Conservation (phyloP, 2,888 invertebrate species). For the Vanessa cardui region DNA sequence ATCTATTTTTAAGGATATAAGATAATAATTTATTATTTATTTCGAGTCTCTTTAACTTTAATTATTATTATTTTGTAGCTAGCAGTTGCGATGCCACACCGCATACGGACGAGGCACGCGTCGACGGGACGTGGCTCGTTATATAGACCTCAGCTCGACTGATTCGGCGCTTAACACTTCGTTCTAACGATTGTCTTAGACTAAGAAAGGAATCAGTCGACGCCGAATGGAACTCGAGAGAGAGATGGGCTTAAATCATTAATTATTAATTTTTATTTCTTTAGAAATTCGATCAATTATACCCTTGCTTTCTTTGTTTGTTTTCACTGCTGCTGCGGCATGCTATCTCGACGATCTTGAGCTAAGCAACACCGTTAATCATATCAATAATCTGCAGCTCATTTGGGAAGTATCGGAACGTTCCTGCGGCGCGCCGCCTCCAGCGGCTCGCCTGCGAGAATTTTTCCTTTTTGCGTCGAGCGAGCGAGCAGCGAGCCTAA, state of each 20-base stretch:
- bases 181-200: conserved; percentile 19
- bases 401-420: conserved; percentile 58
- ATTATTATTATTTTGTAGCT: conserved; percentile 74
- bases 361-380: conserved; percentile 52
- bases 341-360: conserved; percentile 47
- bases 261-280: conserved; percentile 7
- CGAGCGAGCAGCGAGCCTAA: conserved; percentile 68
- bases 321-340: conserved; percentile 42
- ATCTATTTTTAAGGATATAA: conserved; percentile 83
- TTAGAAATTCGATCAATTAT: conserved; percentile 17
- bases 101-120: conserved; percentile 77
- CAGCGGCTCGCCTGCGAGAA: conserved; percentile 60
- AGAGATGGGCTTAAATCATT: conserved; percentile 51
- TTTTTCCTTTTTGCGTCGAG: conserved; percentile 73
- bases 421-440: conserved; percentile 52
- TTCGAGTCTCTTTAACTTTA: conserved; percentile 82
- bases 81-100: conserved; percentile 78
- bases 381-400: conserved; percentile 60
- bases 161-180: conserved; percentile 50
- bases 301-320: conserved; percentile 33
- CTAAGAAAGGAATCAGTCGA: conserved; percentile 57
- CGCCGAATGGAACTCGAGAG: conserved; percentile 54
- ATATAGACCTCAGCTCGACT: conserved; percentile 51
- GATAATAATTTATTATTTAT: conserved; percentile 84
- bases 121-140: conserved; percentile 74